Conservation (phyloP, 1,140 invertebrate species). For the Dendrolimus kikuchii region DNA sequence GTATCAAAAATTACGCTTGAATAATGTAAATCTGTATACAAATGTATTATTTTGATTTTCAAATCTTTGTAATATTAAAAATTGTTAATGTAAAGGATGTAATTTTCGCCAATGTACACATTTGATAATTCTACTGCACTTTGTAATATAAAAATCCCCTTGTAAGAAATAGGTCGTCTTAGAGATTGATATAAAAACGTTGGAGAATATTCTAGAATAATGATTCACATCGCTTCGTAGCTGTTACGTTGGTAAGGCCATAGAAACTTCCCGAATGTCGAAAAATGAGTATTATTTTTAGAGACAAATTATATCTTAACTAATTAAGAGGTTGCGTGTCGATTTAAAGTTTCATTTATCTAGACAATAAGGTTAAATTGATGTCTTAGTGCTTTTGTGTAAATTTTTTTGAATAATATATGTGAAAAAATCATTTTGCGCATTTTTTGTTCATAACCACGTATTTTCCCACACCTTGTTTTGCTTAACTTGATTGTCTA, state of each 20-base stretch:
- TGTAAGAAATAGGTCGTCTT: conserved; percentile 52
- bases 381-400: conserved; percentile 74
- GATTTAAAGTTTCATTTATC: conserved; percentile 69
- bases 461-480: no score
- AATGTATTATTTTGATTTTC: conserved; percentile 13
- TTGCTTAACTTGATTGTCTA: no score
- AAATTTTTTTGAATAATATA: conserved; percentile 74
- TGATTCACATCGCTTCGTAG: conserved; percentile 62
- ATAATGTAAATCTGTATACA: conserved; percentile 11
- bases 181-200: conserved; percentile 38
- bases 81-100: conserved; percentile 28
- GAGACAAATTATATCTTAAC: conserved; percentile 67
- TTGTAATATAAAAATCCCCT: conserved; percentile 53
- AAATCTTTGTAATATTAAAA: conserved; percentile 14
- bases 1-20: no score
- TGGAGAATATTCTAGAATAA: conserved; percentile 50
- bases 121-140: conserved; percentile 59
- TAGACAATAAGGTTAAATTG: conserved; percentile 73
- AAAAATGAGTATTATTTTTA: conserved; percentile 70
- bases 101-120: conserved; percentile 57
- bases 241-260: conserved; percentile 65
- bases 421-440: conserved; percentile 55
- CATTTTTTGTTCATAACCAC: no score
- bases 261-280: conserved; percentile 55
- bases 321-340: conserved; percentile 67